Base-by-base conservation (phyloP, 1,140 invertebrate genomes). In the Diploscapter pachys region DNA sequence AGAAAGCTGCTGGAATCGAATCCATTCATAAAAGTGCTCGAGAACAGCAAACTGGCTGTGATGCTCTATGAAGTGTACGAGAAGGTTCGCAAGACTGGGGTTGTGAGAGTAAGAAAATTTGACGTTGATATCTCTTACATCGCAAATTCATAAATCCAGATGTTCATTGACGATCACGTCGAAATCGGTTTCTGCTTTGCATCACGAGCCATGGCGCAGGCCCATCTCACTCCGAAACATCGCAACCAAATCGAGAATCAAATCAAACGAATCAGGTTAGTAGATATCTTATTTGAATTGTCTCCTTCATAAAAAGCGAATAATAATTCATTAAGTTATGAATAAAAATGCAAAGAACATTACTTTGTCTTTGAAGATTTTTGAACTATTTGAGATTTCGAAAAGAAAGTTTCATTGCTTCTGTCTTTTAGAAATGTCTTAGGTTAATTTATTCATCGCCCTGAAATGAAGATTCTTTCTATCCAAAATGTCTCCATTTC, bases 181-280 rank as follows among this genome's bases (percentile, higher is more conserved):
- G 90, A 94, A 82, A 88, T 98, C 2, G 94, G 92, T 78, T 96
- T 96, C 86, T 97, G 95, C 86, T 88, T 98, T 54, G 72, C 75
- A 63, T 62, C 77, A 5, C 78, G 72, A 57, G 69, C 94, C 93
- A 6, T 94, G 95, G 83, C 95, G 94, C 88, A 93, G 94, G 49
- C 93, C 96, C 87, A 81, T 79, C 63, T 81, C 78, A 56, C 70
- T 49, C 91, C 92, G 82, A 91, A 92, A 78, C 90, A 90, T 84
- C 89, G 91, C 63, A 90, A 93, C 62, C 91, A 93, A 84, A 92
- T 92, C 49, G 91, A 92, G 85, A 91, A 90, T 56, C 93, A 93
- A 79, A 90, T 92, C 81, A 78, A 51, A 31, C 74, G 59, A 62
- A 75, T 76, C 75, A 77, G 65, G 78, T 75, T 50, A 9, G 75